phyloP scores from a whole-genome alignment of 2,797 vertebrate species.

The Vireo griseus region DNA sequence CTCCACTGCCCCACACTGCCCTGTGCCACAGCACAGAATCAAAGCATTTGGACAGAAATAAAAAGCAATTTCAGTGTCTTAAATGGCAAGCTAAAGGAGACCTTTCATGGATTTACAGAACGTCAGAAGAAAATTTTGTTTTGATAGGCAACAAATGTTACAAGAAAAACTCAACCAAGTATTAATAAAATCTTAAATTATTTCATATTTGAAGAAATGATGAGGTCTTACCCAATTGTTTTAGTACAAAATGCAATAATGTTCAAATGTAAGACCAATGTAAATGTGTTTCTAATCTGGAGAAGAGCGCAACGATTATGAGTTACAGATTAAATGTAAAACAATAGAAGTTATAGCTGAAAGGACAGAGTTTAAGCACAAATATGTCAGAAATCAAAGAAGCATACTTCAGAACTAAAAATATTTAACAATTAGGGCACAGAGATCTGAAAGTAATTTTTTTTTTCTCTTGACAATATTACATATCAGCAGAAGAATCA shows the following conservation, averaged over 20 bases:
- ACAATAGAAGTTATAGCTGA: neutral
- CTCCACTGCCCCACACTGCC: neutral
- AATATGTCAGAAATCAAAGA: neutral
- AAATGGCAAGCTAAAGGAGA: neutral
- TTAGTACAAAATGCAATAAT: neutral
- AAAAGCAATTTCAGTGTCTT: neutral
- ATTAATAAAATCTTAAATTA: neutral
- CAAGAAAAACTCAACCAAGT: fast-evolving
- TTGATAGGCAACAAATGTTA: neutral
- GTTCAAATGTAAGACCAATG: neutral
- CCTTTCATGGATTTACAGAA: neutral
- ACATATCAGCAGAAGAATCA: neutral
- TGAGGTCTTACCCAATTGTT: neutral
- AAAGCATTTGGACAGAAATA: neutral
- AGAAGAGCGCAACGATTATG: neutral
- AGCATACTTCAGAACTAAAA: neutral
- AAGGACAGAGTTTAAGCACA: neutral
- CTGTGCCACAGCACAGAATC: neutral
- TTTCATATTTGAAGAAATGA: neutral
- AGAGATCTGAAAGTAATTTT: neutral
- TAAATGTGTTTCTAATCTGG: neutral
- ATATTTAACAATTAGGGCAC: neutral
- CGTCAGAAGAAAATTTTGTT: neutral
- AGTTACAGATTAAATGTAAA: neutral
- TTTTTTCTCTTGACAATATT: neutral